Percentiles rank a stretch among this genome's conserved stretches.
Conservation (phyloP, 2,113 vertebrate genomes). For the Scopus umbretta region DNA sequence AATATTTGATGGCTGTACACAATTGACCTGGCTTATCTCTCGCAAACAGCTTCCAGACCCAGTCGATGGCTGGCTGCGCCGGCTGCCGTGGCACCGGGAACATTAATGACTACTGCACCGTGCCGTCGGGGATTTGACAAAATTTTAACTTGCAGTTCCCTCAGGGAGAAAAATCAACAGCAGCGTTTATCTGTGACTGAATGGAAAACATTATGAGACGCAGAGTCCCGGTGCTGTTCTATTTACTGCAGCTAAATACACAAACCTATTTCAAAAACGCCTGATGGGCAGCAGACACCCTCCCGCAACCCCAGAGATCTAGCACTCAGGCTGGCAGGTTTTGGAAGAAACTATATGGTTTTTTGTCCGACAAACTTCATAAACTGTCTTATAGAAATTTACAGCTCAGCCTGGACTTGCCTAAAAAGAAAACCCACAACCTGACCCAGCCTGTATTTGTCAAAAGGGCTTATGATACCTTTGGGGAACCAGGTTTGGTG, state of each 20-base stretch:
- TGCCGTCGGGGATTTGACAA: not conserved
- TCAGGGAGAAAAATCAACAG: slow-evolving; percentile 12
- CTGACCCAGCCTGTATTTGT: not conserved
- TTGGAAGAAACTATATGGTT: not conserved
- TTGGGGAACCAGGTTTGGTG: not conserved
- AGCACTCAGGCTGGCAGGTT: not conserved
- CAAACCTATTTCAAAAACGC: not conserved
- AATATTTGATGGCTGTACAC: slow-evolving; percentile 54
- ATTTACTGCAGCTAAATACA: not conserved
- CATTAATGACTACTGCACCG: not conserved
- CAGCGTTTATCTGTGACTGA: slow-evolving; percentile 16
- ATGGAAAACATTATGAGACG: not conserved
- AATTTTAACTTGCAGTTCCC: slow-evolving; percentile 7
- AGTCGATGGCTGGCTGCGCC: not conserved
- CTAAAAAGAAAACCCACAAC: not conserved
- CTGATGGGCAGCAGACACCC: not conserved
- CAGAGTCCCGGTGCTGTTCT: not conserved
- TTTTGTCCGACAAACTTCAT: not conserved
- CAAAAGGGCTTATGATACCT: rapidly evolving
- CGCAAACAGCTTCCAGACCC: slow-evolving; percentile 31
- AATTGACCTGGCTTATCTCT: slow-evolving; percentile 65
- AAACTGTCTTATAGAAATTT: not conserved
- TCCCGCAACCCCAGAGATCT: not conserved
- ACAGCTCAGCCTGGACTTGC: not conserved
- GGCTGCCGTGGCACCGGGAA: slow-evolving; percentile 30